These are phyloP conservation scores for Drosophila micromelanica DNA, from an alignment of 1,140 invertebrate species.

Conservation along the genomic window DNA sequence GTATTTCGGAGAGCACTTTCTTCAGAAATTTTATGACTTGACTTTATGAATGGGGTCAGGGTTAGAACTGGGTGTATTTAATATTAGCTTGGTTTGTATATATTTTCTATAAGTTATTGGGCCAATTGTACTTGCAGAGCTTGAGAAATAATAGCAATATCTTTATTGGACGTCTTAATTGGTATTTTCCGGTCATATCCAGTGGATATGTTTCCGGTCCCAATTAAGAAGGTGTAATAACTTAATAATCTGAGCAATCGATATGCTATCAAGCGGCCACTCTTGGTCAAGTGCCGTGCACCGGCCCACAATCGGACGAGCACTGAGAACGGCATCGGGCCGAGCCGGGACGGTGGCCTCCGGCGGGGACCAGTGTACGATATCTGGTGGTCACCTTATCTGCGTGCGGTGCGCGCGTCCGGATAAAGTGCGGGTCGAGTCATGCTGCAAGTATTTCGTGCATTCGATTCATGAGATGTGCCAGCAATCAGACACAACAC, in stretches of 20 bases:
- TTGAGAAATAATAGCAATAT: no score
- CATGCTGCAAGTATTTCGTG: slow-evolving; percentile 30
- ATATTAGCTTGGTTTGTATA: no score
- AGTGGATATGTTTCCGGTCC: slow-evolving; percentile 10
- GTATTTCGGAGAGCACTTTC: no score
- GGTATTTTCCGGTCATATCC: slow-evolving; percentile 29
- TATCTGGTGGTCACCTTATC: slow-evolving; percentile 46
- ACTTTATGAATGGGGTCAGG: no score
- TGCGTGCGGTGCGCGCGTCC: neutral
- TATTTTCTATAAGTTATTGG: no score
- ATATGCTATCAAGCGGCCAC: neutral
- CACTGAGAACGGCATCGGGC: no score
- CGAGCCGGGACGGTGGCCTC: neutral
- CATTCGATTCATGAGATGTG: neutral
- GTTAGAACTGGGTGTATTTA: no score
- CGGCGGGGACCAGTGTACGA: slow-evolving; percentile 13
- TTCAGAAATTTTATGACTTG: no score
- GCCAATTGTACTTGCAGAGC: no score
- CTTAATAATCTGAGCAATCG: slow-evolving; percentile 5
- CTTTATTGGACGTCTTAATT: slow-evolving; percentile 11
- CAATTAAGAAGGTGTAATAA: slow-evolving; percentile 18
- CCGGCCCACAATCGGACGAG: neutral
- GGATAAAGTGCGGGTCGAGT: neutral
- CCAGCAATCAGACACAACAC: slow-evolving; percentile 1
- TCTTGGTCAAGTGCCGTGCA: slow-evolving; percentile 7